Evolutionary conservation across 2,797 vertebrate species (phyloP), one percentile per base, ranked within the genome.

Genomic region (Anguilla anguilla): DNA sequence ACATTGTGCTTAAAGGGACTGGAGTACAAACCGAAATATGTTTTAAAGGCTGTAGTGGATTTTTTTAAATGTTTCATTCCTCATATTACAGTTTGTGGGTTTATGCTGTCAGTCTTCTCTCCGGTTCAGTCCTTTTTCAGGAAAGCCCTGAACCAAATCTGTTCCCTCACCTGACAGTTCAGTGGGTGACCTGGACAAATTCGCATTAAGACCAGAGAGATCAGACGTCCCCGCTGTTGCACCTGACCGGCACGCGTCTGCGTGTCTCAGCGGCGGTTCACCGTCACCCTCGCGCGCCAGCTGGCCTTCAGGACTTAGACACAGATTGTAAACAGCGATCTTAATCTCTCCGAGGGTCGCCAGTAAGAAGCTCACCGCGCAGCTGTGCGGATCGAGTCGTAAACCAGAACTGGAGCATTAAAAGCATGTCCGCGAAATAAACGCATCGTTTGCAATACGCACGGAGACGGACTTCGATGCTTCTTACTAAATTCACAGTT

Each of bases 281-380:
- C 74, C 31, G 19, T 79, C 74, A 43, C 31, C 31, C 61, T 15
- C 4, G 77, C n/a, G 77, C 49, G 28, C 82, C 82, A 83, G 49
- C 82, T 83, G 82, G 82, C 51, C 82, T 11, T 53, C n/a, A 55
- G 49, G 49, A 28, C n/a, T 83, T 28, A 83, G 79, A 53, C 51
- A 81, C 77, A 81, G 77, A 25, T 46, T 49, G 77, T 22, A 81
- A 81, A 81, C 77, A 46, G 43, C 77, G 43, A 49, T 49, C 39
- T 19, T 81, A 81, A 81, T 81, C 77, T 81, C 77, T 49, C 6
- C 43, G 19, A 81, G 77, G 39, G 77, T 49, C 39, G 39, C 43
- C 28, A 39, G 72, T 74, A 55, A 83, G 82, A 55, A 83, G 46
- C 82, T 83, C 49, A 31, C 25, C n/a, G 82, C 51, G n/a, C 82